These are phyloP conservation scores for Callochromis pleurospilus DNA, from an alignment of 2,113 vertebrate species.

Conservation along the genomic window DNA sequence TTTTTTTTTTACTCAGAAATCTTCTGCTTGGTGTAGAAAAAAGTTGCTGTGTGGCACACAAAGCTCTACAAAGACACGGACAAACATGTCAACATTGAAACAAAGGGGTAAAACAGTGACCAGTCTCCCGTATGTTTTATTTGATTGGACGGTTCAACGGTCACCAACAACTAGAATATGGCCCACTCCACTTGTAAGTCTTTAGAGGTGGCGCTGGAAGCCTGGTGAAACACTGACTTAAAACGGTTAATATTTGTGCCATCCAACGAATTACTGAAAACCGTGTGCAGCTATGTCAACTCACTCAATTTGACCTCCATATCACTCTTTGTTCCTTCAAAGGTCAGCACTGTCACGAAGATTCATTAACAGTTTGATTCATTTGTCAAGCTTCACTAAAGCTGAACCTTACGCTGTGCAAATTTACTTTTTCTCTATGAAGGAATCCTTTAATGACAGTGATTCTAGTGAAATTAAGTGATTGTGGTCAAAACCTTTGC, in stretches of 20 bases:
- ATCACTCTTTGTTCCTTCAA: background rate
- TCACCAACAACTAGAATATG: background rate
- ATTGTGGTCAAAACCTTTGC: background rate
- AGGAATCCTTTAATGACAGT: background rate
- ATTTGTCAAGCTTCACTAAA: background rate
- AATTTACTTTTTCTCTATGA: background rate
- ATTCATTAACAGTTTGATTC: background rate
- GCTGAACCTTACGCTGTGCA: background rate
- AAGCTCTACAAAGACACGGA: background rate
- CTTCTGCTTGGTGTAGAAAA: background rate
- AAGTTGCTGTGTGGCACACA: background rate
- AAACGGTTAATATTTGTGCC: background rate
- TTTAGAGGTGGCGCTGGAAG: background rate
- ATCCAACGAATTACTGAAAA: background rate
- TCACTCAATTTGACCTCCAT: background rate
- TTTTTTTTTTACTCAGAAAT: background rate
- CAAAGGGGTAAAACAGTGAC: background rate
- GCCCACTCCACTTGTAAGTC: background rate
- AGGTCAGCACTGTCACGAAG: background rate
- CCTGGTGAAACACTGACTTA: background rate
- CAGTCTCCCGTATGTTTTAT: background rate
- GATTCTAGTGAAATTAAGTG: background rate
- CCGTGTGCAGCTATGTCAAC: background rate
- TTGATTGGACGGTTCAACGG: background rate
- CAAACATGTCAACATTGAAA: background rate